These are phyloP conservation scores for Hydrotaea diabolus DNA, from an alignment of 2,888 invertebrate genomes.

Conservation along the genomic window DNA sequence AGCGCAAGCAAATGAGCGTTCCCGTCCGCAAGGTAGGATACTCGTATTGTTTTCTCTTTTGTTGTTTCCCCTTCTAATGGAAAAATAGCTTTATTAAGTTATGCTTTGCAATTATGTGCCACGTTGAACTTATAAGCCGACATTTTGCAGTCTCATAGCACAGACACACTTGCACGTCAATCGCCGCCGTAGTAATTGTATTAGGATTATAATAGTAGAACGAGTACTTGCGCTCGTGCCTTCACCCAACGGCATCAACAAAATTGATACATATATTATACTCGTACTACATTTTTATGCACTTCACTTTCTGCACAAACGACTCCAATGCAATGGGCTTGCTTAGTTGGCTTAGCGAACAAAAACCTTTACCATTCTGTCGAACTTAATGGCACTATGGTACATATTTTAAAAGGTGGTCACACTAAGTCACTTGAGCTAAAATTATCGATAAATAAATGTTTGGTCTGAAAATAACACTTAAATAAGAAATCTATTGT, in stretches of 20 bases:
- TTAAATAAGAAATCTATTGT: no score
- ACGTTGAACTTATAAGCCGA: slow-evolving; percentile 57
- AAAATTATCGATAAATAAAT: no score
- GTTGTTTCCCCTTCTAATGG: slow-evolving; percentile 50
- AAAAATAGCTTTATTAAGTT: slow-evolving; percentile 65
- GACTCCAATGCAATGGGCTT: background rate
- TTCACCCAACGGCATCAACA: slow-evolving; percentile 39
- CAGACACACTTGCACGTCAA: background rate
- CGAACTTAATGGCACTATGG: no score
- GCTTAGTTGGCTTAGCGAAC: background rate
- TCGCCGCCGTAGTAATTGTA: background rate
- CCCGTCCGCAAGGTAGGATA: background rate
- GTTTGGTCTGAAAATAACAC: no score
- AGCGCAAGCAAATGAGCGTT: no score
- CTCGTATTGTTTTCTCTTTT: background rate
- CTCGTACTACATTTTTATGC: slow-evolving; percentile 8
- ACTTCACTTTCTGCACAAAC: background rate
- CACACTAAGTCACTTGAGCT: no score
- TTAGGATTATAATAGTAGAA: slow-evolving; percentile 29
- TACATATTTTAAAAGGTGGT: no score
- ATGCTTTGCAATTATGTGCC: slow-evolving; percentile 65
- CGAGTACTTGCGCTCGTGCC: slow-evolving; percentile 58
- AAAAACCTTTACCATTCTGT: slow-evolving; percentile 1
- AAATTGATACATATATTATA: slow-evolving; percentile 60
- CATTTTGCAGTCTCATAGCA: background rate